Base-by-base conservation (phyloP, 2,797 vertebrate species). In the Typhlichthys subterraneus region DNA sequence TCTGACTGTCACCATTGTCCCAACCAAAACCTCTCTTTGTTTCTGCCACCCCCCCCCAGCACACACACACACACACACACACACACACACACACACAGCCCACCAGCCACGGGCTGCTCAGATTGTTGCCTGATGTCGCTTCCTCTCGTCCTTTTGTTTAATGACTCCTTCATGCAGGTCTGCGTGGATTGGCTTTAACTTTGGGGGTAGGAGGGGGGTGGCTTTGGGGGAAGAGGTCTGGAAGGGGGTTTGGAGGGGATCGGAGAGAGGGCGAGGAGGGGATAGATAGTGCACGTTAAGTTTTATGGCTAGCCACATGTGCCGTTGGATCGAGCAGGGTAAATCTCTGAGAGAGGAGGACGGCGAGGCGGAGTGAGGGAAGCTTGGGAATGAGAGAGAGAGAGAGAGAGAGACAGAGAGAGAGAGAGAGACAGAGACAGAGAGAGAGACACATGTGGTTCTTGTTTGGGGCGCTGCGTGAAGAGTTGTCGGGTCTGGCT, bases 291-390 rank as follows among this genome's bases (percentile, higher is more conserved):
- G 77, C 86, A 89, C 86, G 86, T 87, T 88, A 85, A 85, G 77
- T 87, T 90, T 93, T 90, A 90, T 87, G 85, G 84, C 85, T 86
- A 79, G 90, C 89, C 89, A 90, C 88, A 90, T 91, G 89, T 90
- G 89, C 90, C 88, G 89, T 82, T 81, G 76, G 83, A 85, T 91
- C 88, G 77, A 69, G 69, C 61, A 76, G 77, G 71, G 80, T 64
- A 75, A 70, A 81, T 63, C 38, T 17, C 17, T 76, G 67, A 61
- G 66, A 85, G 76, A 73, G 77, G 62, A 13, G 49, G 69, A 79
- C 55, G 76, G 82, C 52, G 72, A 72, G 77, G 80, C 31, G 67
- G 73, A 72, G 77, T 74, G 73, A 77, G 69, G 77, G 75, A 80
- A 74, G 73, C 72, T 50, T 66, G 47, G 77, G 23, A 55, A 12